Conservation (phyloP, 2,797 vertebrate genomes). For the Echeneis naucrates region DNA sequence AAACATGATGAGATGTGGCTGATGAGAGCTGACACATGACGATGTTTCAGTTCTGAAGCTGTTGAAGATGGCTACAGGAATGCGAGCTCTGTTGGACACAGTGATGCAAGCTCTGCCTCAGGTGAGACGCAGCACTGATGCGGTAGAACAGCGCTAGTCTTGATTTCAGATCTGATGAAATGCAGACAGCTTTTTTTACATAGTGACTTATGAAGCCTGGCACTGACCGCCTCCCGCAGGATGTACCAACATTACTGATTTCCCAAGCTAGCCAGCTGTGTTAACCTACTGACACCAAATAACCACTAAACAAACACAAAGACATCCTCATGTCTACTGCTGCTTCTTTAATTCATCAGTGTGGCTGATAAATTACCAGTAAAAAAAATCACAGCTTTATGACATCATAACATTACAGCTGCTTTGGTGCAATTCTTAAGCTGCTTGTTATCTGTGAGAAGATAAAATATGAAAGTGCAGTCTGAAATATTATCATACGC, state of each 20-base stretch:
- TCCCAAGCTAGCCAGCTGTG: conserved; percentile 12
- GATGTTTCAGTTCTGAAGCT: conserved; percentile 91
- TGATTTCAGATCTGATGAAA: conserved; percentile 58
- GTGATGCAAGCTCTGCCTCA: conserved; percentile 97
- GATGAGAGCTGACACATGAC: conserved; percentile 44
- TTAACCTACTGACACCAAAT: conserved; percentile 25
- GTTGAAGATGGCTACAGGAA: conserved; percentile 97
- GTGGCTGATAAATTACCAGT: conserved; percentile 26
- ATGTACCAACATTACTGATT: conserved; percentile 36
- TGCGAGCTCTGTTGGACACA: conserved; percentile 95
- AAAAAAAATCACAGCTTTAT: conserved; percentile 12
- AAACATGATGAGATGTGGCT: background rate
- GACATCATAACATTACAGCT: conserved; percentile 15
- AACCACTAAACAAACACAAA: conserved; percentile 27
- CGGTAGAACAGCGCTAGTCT: conserved; percentile 33
- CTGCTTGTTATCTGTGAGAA: conserved; percentile 20
- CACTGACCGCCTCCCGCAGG: conserved; percentile 19
- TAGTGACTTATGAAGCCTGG: conserved; percentile 36
- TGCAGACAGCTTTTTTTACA: conserved; percentile 61
- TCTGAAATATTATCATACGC: conserved; percentile 37
- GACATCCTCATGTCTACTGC: conserved; percentile 17
- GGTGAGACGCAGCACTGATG: conserved; percentile 80
- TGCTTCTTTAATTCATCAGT: conserved; percentile 10
- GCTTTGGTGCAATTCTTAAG: conserved; percentile 32
- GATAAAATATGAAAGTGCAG: conserved; percentile 35